These are phyloP conservation scores for Drosophila takahashii DNA, from an alignment of 1,140 invertebrate genomes.

Conservation along the genomic window DNA sequence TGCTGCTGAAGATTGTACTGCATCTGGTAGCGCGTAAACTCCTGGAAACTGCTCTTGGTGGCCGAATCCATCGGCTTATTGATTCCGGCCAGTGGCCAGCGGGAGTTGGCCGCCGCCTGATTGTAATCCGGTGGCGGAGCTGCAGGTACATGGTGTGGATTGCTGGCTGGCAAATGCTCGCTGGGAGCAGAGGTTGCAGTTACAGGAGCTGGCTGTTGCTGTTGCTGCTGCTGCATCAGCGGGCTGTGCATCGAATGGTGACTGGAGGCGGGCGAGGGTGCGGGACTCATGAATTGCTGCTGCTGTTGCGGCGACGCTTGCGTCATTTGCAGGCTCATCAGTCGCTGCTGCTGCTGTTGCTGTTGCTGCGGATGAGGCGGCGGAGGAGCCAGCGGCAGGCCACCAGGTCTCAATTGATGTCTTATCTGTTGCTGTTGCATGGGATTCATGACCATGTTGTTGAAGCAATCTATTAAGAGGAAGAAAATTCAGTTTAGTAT, in stretches of 20 bases:
- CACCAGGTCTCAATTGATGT: constrained; percentile 54
- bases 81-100: constrained; percentile 83
- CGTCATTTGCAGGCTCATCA: constrained; percentile 73
- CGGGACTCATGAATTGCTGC: constrained; percentile 74
- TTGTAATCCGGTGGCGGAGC: constrained; percentile 85
- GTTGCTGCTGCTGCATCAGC: constrained; percentile 79
- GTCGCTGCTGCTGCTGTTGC: constrained; percentile 78
- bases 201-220: constrained; percentile 54
- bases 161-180: constrained; percentile 48
- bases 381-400: constrained; percentile 56
- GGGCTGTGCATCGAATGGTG: constrained; percentile 83
- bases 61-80: constrained; percentile 87
- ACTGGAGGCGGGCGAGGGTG: constrained; percentile 83
- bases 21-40: constrained; percentile 87
- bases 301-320: constrained; percentile 39
- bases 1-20: constrained; percentile 87
- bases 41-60: constrained; percentile 87
- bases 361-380: constrained; percentile 74
- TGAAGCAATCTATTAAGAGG: constrained; percentile 57
- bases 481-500: not conserved
- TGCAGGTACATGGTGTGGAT: constrained; percentile 75
- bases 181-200: constrained; percentile 36
- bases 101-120: constrained; percentile 79
- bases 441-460: constrained; percentile 49
- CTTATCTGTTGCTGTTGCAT: constrained; percentile 58